Percentiles rank a stretch among this genome's conserved stretches.
These are phyloP conservation scores for Acrocephalus kingi DNA, from an alignment of 2,113 vertebrate genomes.

Conservation along the genomic window DNA sequence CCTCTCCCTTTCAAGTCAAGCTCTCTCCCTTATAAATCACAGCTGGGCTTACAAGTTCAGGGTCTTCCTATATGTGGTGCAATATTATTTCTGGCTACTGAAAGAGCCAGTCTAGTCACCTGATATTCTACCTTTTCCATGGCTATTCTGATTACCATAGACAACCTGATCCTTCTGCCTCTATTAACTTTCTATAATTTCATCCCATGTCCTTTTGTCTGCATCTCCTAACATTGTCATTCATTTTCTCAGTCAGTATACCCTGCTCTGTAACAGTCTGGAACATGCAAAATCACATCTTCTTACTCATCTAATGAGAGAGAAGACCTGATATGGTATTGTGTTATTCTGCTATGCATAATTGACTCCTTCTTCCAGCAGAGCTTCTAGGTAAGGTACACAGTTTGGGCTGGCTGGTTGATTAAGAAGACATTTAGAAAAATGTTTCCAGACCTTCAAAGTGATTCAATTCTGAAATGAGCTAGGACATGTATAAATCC, in stretches of 20 bases:
- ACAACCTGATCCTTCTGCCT: background rate
- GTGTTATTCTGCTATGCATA: background rate
- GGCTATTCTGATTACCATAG: background rate
- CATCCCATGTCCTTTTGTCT: constrained; percentile 11
- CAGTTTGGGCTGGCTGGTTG: background rate
- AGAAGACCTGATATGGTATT: background rate
- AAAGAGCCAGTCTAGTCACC: background rate
- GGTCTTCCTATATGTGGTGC: background rate
- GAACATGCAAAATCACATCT: constrained; percentile 11
- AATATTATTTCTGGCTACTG: background rate
- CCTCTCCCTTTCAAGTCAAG: background rate
- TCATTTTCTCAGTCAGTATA: background rate
- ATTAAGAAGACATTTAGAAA: background rate
- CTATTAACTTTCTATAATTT: constrained; percentile 27
- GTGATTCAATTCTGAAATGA: background rate
- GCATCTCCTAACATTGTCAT: background rate
- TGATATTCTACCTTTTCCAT: background rate
- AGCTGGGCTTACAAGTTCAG: background rate
- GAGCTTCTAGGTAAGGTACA: background rate
- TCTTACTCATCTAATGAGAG: constrained; percentile 3
- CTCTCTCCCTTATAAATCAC: background rate
- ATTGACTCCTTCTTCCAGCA: constrained; percentile 3
- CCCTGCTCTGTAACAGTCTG: background rate
- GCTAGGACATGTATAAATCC: background rate
- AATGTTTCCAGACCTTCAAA: background rate